Conservation (phyloP, 2,113 vertebrate genomes). For the Numida meleagris region DNA sequence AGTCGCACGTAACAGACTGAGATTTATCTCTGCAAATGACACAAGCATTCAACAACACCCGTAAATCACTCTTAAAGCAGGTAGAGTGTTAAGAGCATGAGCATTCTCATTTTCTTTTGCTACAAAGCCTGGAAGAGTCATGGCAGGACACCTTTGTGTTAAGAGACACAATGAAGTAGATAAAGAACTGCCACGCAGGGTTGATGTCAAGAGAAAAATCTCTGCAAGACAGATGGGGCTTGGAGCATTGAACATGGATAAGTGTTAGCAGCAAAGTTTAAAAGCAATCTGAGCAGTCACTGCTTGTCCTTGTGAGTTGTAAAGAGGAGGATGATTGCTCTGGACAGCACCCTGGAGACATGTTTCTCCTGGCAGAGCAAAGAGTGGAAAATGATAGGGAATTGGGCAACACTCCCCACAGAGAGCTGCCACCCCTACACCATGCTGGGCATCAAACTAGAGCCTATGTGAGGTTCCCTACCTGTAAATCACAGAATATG, state of each 20-base stretch:
- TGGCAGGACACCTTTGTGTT: slow-evolving; percentile 21
- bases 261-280: neutral
- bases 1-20: neutral
- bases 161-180: neutral
- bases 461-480: neutral
- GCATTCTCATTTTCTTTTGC: slow-evolving; percentile 10
- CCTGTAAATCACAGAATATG: neutral
- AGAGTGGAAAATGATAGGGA: neutral
- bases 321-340: neutral
- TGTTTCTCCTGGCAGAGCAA: neutral
- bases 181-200: neutral
- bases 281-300: neutral
- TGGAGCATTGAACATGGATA: neutral
- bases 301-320: neutral
- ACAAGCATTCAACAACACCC: neutral
- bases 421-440: neutral
- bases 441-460: neutral
- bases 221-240: neutral
- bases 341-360: fast-evolving
- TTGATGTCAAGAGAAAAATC: neutral
- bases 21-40: neutral
- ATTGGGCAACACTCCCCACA: neutral
- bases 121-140: slow-evolving; percentile 20
- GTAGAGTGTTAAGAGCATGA: neutral
- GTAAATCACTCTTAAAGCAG: slow-evolving; percentile 15